phyloP scores from a whole-genome alignment of 1,140 invertebrate genomes.

The Muscidifurax raptorellus region DNA sequence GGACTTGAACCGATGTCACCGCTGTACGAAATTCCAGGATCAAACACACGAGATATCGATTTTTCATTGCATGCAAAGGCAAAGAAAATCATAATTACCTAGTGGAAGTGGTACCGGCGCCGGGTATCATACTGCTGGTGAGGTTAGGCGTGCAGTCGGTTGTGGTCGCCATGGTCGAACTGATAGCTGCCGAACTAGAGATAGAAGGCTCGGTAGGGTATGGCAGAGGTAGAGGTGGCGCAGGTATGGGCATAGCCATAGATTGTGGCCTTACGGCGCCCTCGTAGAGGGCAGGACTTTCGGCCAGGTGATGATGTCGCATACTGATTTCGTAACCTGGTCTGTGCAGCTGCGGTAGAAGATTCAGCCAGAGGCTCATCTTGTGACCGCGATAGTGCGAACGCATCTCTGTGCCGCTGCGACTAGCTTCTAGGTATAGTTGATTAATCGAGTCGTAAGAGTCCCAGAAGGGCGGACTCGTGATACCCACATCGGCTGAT shows the following conservation, averaged over 20 bases:
- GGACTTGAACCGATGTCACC: conserved; percentile 66
- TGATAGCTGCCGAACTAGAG: conserved; percentile 45
- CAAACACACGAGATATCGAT: neutral
- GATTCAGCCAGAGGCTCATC: conserved; percentile 93
- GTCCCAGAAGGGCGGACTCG: conserved; percentile 86
- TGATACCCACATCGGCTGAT: conserved; percentile 53
- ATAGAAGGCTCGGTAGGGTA: conserved; percentile 73
- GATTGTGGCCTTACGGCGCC: conserved; percentile 83
- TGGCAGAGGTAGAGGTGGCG: conserved; percentile 72
- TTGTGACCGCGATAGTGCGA: conserved; percentile 93
- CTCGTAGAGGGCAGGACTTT: conserved; percentile 82
- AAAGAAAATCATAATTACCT: conserved; percentile 1
- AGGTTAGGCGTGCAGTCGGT: conserved; percentile 73
- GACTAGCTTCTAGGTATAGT: conserved; percentile 88
- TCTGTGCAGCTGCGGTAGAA: conserved; percentile 90
- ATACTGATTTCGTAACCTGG: conserved; percentile 86
- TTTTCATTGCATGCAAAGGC: neutral
- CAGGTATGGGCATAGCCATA: conserved; percentile 78
- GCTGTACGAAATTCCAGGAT: conserved; percentile 32
- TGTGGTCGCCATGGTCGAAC: conserved; percentile 55
- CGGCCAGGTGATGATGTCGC: conserved; percentile 86
- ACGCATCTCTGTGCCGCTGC: conserved; percentile 81
- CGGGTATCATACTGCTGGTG: conserved; percentile 69
- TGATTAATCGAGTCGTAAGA: conserved; percentile 93
- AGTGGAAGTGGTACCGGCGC: conserved; percentile 57